Evolutionary conservation across 2,888 invertebrate genomes (phyloP).

Genomic region (Nezara viridula): DNA sequence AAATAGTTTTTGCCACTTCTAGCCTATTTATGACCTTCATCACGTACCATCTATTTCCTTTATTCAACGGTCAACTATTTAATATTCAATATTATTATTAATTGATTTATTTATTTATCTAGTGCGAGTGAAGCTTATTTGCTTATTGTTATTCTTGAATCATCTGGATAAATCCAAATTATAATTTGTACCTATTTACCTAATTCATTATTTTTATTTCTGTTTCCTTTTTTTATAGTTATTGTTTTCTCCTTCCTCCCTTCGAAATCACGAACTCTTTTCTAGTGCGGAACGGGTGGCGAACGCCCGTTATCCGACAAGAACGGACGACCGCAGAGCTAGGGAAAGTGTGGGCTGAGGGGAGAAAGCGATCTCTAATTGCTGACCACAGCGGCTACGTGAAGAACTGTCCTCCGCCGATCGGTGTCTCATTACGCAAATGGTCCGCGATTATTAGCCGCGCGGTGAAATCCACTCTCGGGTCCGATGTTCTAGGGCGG

Average conservation of each 20-base stretch:
- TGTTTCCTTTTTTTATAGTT: not conserved
- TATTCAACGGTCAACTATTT: no score
- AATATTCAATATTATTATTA: no score
- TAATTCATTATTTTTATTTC: no score
- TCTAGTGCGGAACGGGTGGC: constrained; percentile 25
- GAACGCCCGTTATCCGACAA: not conserved
- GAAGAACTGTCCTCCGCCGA: constrained; percentile 47
- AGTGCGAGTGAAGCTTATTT: no score
- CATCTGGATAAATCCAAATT: no score
- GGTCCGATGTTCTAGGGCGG: not conserved
- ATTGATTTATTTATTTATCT: no score
- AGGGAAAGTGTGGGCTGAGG: constrained; percentile 39
- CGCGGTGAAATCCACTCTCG: constrained; percentile 43
- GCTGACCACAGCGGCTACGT: constrained; percentile 53
- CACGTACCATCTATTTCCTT: no score
- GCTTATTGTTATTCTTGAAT: no score
- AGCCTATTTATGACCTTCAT: no score
- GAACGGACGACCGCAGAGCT: constrained; percentile 17
- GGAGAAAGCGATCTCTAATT: constrained; percentile 56
- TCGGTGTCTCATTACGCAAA: constrained; percentile 51
- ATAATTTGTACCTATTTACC: no score
- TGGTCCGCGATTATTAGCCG: constrained; percentile 40
- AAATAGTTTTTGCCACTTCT: no score
- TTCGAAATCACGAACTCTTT: not conserved
- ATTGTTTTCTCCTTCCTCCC: not conserved